Evolutionary conservation across 2,113 vertebrate species (phyloP).

Genomic region (Amia ocellicauda): DNA sequence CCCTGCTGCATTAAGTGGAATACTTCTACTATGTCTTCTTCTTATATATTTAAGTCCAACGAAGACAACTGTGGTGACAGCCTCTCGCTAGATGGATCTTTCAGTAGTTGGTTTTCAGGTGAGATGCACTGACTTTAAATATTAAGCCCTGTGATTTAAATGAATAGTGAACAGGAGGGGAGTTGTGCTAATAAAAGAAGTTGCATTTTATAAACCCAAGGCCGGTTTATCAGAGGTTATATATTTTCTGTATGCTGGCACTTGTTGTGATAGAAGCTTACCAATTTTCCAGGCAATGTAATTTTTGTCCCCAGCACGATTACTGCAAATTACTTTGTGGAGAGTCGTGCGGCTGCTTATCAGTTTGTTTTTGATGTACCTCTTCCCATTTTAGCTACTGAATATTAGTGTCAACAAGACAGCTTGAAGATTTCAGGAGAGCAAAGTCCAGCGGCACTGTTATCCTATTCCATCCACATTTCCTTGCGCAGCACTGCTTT

Average conservation of each 20-base stretch:
- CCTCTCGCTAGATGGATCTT: not conserved
- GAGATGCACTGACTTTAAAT: not conserved
- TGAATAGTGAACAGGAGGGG: not conserved
- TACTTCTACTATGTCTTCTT: no score
- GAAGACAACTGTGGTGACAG: no score
- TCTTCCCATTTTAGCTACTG: constrained; percentile 43
- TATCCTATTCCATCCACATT: not conserved
- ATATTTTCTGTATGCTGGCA: constrained; percentile 36
- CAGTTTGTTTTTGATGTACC: constrained; percentile 44
- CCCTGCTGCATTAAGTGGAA: no score
- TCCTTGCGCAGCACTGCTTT: not conserved
- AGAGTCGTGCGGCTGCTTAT: constrained; percentile 53
- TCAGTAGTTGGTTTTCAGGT: not conserved
- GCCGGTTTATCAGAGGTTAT: constrained; percentile 36
- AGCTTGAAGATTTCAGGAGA: not conserved
- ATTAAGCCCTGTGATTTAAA: constrained; percentile 7
- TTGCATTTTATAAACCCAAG: constrained; percentile 31
- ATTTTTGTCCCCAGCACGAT: constrained; percentile 54
- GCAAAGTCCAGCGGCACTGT: not conserved
- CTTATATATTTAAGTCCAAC: no score
- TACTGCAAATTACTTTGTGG: constrained; percentile 56
- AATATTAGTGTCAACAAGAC: constrained; percentile 26
- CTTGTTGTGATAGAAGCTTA: constrained; percentile 34
- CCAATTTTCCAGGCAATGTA: constrained; percentile 46
- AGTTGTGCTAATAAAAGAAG: constrained; percentile 9